Conservation (phyloP, 1,140 invertebrate species). For the Stegodyphus dumicola region DNA sequence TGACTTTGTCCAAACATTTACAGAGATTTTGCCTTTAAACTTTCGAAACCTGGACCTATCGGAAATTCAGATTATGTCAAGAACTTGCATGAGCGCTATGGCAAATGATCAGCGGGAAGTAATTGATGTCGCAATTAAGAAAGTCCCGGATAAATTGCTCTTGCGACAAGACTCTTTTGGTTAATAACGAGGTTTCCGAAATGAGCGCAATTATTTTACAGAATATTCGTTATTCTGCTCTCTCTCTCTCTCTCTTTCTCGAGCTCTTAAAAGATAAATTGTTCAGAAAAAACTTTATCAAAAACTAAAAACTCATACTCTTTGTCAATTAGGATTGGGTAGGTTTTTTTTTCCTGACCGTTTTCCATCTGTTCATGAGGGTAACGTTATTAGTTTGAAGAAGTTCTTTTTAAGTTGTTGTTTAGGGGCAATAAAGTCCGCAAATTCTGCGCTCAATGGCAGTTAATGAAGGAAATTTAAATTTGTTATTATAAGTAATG, state of each 20-base stretch:
- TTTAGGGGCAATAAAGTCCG: slow-evolving; percentile 3
- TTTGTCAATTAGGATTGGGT: not conserved
- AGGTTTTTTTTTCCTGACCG: not conserved
- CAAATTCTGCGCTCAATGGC: slow-evolving; percentile 2
- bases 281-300: not conserved
- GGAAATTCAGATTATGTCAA: slow-evolving; percentile 11
- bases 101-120: slow-evolving; percentile 33
- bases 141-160: slow-evolving; percentile 38
- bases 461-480: slow-evolving; percentile 5
- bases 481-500: slow-evolving; percentile 14
- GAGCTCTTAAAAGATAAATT: slow-evolving; percentile 37
- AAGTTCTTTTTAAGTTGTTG: not conserved
- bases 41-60: no score
- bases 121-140: slow-evolving; percentile 46
- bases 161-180: slow-evolving; percentile 22
- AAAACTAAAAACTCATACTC: not conserved
- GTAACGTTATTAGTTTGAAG: not conserved
- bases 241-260: not conserved
- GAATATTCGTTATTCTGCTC: slow-evolving; percentile 28
- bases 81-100: not conserved
- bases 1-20: no score
- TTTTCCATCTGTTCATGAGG: not conserved
- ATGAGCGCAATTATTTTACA: slow-evolving; percentile 39
- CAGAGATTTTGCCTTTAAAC: no score
- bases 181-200: slow-evolving; percentile 38